A percentile compares a stretch with the other conserved stretches of the same genome.
phyloP scores from a whole-genome alignment of 2,113 vertebrate species.

The Callopanchax toddi region DNA sequence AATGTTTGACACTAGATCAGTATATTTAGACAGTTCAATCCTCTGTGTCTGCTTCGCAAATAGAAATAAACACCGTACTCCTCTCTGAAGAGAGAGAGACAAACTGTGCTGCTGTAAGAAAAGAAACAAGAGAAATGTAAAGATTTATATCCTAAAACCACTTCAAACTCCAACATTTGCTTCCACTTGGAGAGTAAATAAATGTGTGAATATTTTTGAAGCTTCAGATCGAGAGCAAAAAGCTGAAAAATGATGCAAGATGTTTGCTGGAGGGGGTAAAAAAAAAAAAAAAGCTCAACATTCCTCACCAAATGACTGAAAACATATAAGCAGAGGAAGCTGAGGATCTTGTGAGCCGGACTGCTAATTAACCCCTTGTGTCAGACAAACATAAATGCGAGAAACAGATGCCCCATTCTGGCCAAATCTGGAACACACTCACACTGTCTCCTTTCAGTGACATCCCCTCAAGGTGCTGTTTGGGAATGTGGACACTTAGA shows the following conservation, averaged over 20 bases:
- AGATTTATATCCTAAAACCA: not conserved
- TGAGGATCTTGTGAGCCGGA: slow-evolving; percentile 14
- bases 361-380: slow-evolving; percentile 49
- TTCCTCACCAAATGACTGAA: slow-evolving; percentile 7
- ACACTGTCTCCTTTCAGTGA: slow-evolving; percentile 59
- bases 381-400: slow-evolving; percentile 52
- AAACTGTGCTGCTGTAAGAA: not conserved
- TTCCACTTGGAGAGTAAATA: not conserved
- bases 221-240: not conserved
- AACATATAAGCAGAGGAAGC: slow-evolving; percentile 11
- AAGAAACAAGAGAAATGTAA: not conserved
- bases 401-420: slow-evolving; percentile 54
- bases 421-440: slow-evolving; percentile 62
- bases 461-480: slow-evolving; percentile 65
- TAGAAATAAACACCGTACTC: not conserved
- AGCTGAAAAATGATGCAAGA: not conserved
- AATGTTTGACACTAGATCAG: slow-evolving; percentile 30
- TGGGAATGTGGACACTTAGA: slow-evolving; percentile 70
- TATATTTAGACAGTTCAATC: slow-evolving; percentile 43
- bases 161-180: no score
- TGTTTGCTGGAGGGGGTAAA: not conserved
- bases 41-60: slow-evolving; percentile 26
- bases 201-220: not conserved
- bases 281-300: not conserved
- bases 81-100: not conserved